A percentile compares a stretch with the other conserved stretches of the same genome.
These are phyloP conservation scores for Haplotaxodon microlepis DNA, from an alignment of 2,113 vertebrate genomes.

Conservation along the genomic window DNA sequence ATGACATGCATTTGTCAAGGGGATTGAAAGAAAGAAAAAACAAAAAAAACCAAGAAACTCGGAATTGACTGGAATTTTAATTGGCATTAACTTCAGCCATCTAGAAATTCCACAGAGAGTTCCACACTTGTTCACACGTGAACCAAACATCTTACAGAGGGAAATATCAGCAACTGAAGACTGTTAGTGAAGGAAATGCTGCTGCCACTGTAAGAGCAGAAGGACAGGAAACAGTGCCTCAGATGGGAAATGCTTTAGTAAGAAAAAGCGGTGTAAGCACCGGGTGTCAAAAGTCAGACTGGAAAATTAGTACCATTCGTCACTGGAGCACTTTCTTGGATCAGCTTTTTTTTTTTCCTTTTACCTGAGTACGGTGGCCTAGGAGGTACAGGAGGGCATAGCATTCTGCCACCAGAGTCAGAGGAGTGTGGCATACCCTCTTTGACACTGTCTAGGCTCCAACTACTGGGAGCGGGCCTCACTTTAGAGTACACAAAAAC, in stretches of 20 bases:
- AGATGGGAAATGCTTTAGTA: not conserved
- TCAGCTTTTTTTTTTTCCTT: not conserved
- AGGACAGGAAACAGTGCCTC: not conserved
- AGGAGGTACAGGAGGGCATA: constrained; percentile 91
- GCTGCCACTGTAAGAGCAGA: not conserved
- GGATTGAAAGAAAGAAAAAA: not conserved
- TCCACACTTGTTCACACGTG: not conserved
- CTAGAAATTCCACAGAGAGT: not conserved
- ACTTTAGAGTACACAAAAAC: constrained; percentile 76
- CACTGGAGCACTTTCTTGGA: not conserved
- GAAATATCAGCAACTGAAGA: not conserved
- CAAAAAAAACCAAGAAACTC: not conserved
- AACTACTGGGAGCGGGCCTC: constrained; percentile 88
- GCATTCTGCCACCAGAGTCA: constrained; percentile 82
- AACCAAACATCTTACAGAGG: not conserved
- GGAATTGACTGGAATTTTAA: constrained; percentile 25
- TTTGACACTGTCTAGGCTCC: constrained; percentile 95
- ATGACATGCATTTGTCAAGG: not conserved
- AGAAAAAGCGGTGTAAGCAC: not conserved
- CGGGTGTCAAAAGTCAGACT: constrained; percentile 42
- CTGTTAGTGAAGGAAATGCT: not conserved
- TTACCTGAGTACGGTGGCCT: constrained; percentile 90
- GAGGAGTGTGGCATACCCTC: constrained; percentile 79
- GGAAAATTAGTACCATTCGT: constrained; percentile 49
- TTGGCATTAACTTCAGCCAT: not conserved